Percentiles rank a stretch among this genome's conserved stretches.
These are phyloP conservation scores for Pandemis corylana DNA, from an alignment of 2,888 invertebrate species.

Conservation along the genomic window DNA sequence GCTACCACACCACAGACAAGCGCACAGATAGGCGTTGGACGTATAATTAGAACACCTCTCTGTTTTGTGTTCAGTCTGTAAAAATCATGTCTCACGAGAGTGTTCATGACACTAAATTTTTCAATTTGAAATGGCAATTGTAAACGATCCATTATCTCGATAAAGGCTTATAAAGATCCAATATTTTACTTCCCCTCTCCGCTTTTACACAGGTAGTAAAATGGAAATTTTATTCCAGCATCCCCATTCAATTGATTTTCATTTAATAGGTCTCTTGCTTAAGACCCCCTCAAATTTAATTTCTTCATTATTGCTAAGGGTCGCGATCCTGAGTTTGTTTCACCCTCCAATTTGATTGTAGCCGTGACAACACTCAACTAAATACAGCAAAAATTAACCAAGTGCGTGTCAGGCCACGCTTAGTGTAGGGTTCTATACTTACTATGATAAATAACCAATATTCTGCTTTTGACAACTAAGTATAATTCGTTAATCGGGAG, in stretches of 20 bases:
- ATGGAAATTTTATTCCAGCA: constrained; percentile 32
- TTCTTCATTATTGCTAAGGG: constrained; percentile 29
- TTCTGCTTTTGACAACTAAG: too few species aligned
- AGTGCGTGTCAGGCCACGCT: background rate
- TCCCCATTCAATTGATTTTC: constrained; percentile 30
- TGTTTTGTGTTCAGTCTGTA: too few species aligned
- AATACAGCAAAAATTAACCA: background rate
- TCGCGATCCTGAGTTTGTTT: constrained; percentile 3
- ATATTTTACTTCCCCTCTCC: constrained; percentile 27
- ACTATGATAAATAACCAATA: too few species aligned
- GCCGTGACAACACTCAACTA: background rate
- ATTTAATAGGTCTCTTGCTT: constrained; percentile 31
- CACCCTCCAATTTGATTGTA: background rate
- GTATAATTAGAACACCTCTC: too few species aligned
- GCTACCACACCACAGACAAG: too few species aligned
- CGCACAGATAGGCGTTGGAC: too few species aligned
- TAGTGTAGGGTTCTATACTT: too few species aligned
- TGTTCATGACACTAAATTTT: too few species aligned
- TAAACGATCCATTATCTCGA: constrained; percentile 30
- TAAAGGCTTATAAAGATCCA: constrained; percentile 30
- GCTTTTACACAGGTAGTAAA: constrained; percentile 37
- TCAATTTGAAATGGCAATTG: background rate
- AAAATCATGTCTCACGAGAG: too few species aligned
- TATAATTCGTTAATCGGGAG: too few species aligned
- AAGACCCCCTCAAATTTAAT: constrained; percentile 32